Evolutionary conservation across 2,797 vertebrate species (phyloP).

Genomic region (Octomys mimax): DNA sequence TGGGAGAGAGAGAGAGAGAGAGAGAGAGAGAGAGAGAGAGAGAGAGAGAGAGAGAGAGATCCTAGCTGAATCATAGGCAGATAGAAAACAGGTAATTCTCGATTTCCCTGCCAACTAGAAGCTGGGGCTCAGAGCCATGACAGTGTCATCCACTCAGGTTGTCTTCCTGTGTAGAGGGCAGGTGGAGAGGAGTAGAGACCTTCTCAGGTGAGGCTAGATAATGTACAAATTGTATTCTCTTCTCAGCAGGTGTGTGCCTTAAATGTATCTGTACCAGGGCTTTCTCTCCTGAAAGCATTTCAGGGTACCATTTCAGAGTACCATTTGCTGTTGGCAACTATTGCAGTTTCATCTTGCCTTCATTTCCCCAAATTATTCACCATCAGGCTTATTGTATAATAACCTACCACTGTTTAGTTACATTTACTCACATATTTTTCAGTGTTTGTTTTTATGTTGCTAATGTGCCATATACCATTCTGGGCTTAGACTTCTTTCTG

Average conservation of each 20-base stretch:
- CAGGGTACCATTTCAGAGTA: no score
- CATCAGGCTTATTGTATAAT: neutral
- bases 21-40: neutral
- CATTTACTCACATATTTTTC: neutral
- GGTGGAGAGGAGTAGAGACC: neutral
- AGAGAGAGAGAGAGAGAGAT: neutral
- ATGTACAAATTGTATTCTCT: neutral
- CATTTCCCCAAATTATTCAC: neutral
- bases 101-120: neutral
- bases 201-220: neutral
- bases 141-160: neutral
- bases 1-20: no score
- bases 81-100: neutral
- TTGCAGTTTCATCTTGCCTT: constrained; percentile 37
- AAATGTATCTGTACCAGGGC: neutral
- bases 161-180: neutral
- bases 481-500: constrained; percentile 20
- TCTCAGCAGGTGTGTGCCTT: neutral
- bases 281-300: neutral
- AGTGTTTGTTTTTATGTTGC: constrained; percentile 21
- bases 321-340: neutral
- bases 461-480: neutral
- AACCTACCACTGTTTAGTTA: neutral
- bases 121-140: neutral
- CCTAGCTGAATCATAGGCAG: neutral